Evolutionary conservation across 2,888 invertebrate genomes (phyloP).

Genomic region (Zaprionus bogoriensis): DNA sequence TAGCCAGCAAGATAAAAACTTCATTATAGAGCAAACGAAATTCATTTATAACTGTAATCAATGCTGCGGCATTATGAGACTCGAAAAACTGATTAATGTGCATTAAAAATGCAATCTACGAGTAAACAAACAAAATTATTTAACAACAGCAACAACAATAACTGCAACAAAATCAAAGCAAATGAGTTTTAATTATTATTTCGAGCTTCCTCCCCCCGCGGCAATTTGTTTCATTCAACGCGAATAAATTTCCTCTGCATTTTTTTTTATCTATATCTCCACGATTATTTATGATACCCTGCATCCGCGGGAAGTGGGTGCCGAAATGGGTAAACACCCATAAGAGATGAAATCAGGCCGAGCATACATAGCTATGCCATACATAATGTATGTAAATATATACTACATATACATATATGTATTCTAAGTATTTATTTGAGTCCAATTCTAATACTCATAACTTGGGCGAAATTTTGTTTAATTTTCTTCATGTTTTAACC

Average conservation of each 20-base stretch:
- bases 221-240: slow-evolving; percentile 7
- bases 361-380: no score
- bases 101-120: slow-evolving; percentile 40
- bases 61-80: slow-evolving; percentile 27
- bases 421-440: no score
- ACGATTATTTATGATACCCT: no score
- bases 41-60: slow-evolving; percentile 34
- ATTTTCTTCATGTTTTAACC: no score
- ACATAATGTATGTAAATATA: no score
- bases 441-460: no score
- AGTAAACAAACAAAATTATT: slow-evolving; percentile 17
- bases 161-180: slow-evolving; percentile 15
- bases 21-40: slow-evolving; percentile 16
- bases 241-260: background rate
- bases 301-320: no score
- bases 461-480: no score
- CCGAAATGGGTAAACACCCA: no score
- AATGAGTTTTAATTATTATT: slow-evolving; percentile 35
- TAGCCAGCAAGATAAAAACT: slow-evolving; percentile 24
- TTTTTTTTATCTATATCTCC: no score
- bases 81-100: slow-evolving; percentile 39
- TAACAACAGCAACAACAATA: background rate
- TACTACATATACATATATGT: no score
- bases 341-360: no score
- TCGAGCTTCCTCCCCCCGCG: background rate